Conservation (phyloP, 1,140 invertebrate species). For the Rhyacophila brunnea region DNA sequence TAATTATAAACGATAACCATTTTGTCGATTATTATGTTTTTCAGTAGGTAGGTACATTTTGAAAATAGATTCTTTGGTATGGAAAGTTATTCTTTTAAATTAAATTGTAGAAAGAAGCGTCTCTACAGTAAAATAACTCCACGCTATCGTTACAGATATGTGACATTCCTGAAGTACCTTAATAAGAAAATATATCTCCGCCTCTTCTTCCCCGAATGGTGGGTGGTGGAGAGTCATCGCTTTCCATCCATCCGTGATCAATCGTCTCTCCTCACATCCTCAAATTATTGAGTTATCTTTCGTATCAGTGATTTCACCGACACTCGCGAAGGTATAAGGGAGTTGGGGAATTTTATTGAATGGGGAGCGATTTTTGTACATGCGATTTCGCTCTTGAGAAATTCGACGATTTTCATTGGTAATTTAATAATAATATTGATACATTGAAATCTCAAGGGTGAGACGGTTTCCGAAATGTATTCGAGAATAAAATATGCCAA, state of each 20-base stretch:
- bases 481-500: too few relatives aligned
- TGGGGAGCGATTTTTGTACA: constrained; percentile 23
- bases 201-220: constrained; percentile 4
- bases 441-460: not conserved
- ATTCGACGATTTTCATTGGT: constrained; percentile 25
- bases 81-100: too few relatives aligned
- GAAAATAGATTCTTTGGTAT: too few relatives aligned
- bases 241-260: constrained; percentile 21
- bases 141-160: too few relatives aligned
- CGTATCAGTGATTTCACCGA: constrained; percentile 25
- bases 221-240: constrained; percentile 12
- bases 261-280: constrained; percentile 14
- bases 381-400: constrained; percentile 17
- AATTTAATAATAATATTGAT: constrained; percentile 10
- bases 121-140: too few relatives aligned
- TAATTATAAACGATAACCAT: too few relatives aligned
- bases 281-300: constrained; percentile 33
- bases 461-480: not conserved
- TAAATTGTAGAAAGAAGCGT: too few relatives aligned
- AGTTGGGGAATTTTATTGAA: constrained; percentile 15
- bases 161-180: too few relatives aligned
- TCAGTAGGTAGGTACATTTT: too few relatives aligned
- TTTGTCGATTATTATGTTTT: too few relatives aligned
- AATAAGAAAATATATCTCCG: not conserved
- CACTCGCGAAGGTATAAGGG: constrained; percentile 3